phyloP scores from a whole-genome alignment of 2,113 vertebrate genomes.

The Danionella cerebrum region DNA sequence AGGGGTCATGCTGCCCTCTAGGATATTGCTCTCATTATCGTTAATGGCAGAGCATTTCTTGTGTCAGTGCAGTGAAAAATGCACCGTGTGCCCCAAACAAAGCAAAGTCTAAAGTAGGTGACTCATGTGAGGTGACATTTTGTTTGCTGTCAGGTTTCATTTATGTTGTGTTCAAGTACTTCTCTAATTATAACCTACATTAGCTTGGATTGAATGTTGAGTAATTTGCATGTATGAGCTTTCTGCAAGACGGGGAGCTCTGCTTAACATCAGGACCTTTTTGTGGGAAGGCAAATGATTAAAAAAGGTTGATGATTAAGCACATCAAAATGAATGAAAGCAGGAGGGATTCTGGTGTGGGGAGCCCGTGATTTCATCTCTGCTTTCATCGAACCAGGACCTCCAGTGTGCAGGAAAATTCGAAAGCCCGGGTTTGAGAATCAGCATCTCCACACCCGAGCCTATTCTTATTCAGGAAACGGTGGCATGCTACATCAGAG shows the following conservation, averaged over 20 bases:
- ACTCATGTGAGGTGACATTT: not conserved
- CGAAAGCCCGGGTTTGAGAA: too few species aligned
- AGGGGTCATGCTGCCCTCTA: slow-evolving; percentile 2
- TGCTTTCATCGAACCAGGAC: too few species aligned
- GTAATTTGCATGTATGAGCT: not conserved
- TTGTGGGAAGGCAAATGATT: too few species aligned
- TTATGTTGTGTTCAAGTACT: not conserved
- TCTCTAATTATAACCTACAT: not conserved
- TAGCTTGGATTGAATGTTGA: not conserved
- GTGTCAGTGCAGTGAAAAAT: not conserved
- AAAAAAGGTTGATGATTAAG: not conserved
- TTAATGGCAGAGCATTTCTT: slow-evolving; percentile 1
- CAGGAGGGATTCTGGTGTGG: too few species aligned
- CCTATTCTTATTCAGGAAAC: too few species aligned
- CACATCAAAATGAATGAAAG: too few species aligned
- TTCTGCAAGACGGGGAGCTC: not conserved
- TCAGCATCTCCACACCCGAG: too few species aligned
- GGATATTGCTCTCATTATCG: slow-evolving; percentile 15
- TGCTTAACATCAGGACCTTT: not conserved
- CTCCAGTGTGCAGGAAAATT: too few species aligned
- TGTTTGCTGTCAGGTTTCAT: not conserved
- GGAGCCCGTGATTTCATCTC: too few species aligned
- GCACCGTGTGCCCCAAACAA: not conserved
- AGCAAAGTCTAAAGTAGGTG: not conserved
- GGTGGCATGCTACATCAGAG: too few species aligned